These are phyloP conservation scores for Menidia beryllina DNA, from an alignment of 2,113 vertebrate genomes.

Conservation along the genomic window DNA sequence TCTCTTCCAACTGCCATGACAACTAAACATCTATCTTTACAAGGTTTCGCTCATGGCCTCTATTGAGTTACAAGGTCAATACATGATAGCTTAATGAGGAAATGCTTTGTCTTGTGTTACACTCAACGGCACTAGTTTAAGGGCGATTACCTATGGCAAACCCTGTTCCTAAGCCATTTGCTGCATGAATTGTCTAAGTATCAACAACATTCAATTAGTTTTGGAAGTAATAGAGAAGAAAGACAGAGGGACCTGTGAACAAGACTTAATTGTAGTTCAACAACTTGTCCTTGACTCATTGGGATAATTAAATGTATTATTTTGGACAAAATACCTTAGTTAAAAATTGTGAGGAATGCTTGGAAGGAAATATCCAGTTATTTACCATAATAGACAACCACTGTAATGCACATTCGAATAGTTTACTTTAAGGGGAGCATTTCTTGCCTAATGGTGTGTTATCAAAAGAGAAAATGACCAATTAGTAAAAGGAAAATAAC, in stretches of 20 bases:
- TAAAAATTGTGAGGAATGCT: conserved; percentile 21
- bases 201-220: conserved; percentile 66
- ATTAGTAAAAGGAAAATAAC: conserved; percentile 24
- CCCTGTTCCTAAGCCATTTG: conserved; percentile 73
- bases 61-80: conserved; percentile 79
- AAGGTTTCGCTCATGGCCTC: conserved; percentile 65
- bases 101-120: conserved; percentile 77
- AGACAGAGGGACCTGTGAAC: conserved; percentile 9
- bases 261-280: conserved; percentile 59
- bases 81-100: conserved; percentile 59
- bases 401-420: conserved; percentile 7
- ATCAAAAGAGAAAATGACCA: conserved; percentile 29
- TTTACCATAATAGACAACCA: neutral
- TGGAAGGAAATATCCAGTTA: neutral
- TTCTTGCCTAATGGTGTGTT: conserved; percentile 4
- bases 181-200: conserved; percentile 58
- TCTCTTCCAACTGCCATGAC: conserved; percentile 76
- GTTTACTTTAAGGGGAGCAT: conserved; percentile 1
- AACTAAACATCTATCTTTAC: conserved; percentile 82
- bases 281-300: conserved; percentile 51
- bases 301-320: conserved; percentile 22
- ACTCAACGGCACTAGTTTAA: conserved; percentile 68
- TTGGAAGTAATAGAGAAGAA: conserved; percentile 48
- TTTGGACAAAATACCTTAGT: conserved; percentile 25
- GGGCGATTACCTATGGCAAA: conserved; percentile 72